Conservation (phyloP, 1,140 invertebrate genomes). For the Drosophila burlai region DNA sequence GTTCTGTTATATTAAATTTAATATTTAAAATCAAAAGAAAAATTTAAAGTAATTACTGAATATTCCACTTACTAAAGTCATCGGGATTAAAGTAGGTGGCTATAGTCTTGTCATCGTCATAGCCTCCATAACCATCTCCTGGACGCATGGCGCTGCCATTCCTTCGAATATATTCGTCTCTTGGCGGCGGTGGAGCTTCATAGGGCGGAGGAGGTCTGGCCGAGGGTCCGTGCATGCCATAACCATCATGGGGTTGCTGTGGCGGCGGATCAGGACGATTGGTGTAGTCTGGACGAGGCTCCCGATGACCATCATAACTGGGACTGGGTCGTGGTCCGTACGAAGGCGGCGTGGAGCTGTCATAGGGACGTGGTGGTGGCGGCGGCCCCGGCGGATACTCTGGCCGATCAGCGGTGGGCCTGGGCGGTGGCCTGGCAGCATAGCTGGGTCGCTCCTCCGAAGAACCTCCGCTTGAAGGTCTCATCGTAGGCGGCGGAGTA, state of each 20-base stretch:
- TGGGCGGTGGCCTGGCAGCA: conserved; percentile 31
- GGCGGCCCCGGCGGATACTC: conserved; percentile 34
- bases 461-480: conserved; percentile 37
- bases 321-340: conserved; percentile 62
- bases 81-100: conserved; percentile 83
- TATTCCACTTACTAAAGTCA: conserved; percentile 67
- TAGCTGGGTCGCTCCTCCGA: conserved; percentile 62
- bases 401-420: conserved; percentile 54
- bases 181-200: conserved; percentile 37
- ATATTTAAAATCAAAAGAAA: not conserved
- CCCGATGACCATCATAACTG: conserved; percentile 53
- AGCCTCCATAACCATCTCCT: conserved; percentile 55
- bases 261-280: conserved; percentile 76
- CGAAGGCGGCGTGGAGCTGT: conserved; percentile 45
- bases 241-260: conserved; percentile 38
- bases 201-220: conserved; percentile 49
- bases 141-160: conserved; percentile 71
- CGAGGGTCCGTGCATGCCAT: conserved; percentile 51
- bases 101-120: conserved; percentile 82
- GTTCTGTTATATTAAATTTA: conserved; percentile 28
- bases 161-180: conserved; percentile 72
- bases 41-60: no score
- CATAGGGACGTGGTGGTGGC: conserved; percentile 45
- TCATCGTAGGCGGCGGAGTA: conserved; percentile 64
- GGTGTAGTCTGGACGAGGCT: conserved; percentile 73